Evolutionary conservation across 2,888 invertebrate species (phyloP), one percentile per base, ranked within the genome.

Genomic region (Eilema sororculum): DNA sequence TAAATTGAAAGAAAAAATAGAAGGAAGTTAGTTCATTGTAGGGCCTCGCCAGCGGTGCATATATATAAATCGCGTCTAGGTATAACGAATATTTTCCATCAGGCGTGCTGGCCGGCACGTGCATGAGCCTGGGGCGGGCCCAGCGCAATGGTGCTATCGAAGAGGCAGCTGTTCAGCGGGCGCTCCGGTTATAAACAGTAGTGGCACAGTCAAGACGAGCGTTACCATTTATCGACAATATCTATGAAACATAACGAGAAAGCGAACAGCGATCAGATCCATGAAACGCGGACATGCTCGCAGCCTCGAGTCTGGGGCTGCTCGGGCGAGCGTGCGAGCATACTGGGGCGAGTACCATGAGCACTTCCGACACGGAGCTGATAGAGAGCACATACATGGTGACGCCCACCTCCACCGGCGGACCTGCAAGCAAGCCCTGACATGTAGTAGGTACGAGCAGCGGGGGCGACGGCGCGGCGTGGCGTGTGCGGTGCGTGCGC

Each of bases 311-410:
- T 91, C 94, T 93, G 88, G 94, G 94, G 94, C 94, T 93, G 94
- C 93, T 91, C 62, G 90, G 84, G 81, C 60, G 75, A 56, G 73
- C 77, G 81, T 88, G 88, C 87, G 86, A 87, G 92, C 93, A 93
- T 95, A 89, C 78, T 75, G 79, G 79, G 78, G 87, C 92, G 92
- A 93, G 94, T 98, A 99, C 99, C 99, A 99, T 99, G 97, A 98
- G 98, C 96, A 99, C 99, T 97, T 99, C 99, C 96, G 99, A 99
- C 96, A 99, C 98, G 96, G 99, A 98, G 97, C 98, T 98, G 97
- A 99, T 99, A 96, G 98, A 98, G 96, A 99, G 98, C 96, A 99
- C 99, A 97, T 98, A 98, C 98, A 99, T 98, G 96, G 99, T 99
- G 96, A 99, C 98, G 95, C 98, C 98, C 95, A 99, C 99, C 96